These are phyloP conservation scores for Hypanus sabinus DNA, from an alignment of 2,113 vertebrate genomes.

Conservation along the genomic window DNA sequence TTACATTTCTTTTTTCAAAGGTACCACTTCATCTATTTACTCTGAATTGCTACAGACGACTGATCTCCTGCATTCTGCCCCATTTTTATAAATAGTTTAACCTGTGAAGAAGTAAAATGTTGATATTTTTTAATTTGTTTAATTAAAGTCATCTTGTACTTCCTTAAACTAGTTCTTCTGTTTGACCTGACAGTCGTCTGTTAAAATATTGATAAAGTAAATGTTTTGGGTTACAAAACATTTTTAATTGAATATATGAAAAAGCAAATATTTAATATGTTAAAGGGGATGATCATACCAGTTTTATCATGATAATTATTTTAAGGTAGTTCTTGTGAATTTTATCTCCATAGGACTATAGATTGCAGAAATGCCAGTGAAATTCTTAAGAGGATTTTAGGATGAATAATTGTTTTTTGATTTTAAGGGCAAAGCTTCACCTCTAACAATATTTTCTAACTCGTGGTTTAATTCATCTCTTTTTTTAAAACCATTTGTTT, in stretches of 20 bases:
- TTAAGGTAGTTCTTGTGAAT: not conserved
- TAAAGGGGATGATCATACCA: not conserved
- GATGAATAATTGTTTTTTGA: not conserved
- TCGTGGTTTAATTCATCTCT: constrained; percentile 52
- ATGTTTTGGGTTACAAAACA: not conserved
- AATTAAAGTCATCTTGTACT: not conserved
- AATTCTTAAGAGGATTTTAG: not conserved
- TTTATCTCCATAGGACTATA: not conserved
- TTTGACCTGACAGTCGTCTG: not conserved
- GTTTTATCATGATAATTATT: not conserved
- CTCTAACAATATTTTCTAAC: constrained; percentile 27
- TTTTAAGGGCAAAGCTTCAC: not conserved
- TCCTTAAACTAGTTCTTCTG: not conserved
- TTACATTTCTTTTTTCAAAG: not conserved
- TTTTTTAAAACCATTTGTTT: constrained; percentile 55
- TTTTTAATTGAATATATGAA: not conserved
- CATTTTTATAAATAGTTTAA: not conserved
- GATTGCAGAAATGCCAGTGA: not conserved
- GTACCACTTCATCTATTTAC: not conserved
- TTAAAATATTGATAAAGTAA: not conserved
- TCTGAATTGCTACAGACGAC: not conserved
- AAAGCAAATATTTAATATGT: not conserved
- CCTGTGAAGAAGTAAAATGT: not conserved
- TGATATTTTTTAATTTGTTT: not conserved
- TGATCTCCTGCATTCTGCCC: not conserved